Base-by-base conservation (phyloP, 2,797 vertebrate species). In the Chloroceryle inda region DNA sequence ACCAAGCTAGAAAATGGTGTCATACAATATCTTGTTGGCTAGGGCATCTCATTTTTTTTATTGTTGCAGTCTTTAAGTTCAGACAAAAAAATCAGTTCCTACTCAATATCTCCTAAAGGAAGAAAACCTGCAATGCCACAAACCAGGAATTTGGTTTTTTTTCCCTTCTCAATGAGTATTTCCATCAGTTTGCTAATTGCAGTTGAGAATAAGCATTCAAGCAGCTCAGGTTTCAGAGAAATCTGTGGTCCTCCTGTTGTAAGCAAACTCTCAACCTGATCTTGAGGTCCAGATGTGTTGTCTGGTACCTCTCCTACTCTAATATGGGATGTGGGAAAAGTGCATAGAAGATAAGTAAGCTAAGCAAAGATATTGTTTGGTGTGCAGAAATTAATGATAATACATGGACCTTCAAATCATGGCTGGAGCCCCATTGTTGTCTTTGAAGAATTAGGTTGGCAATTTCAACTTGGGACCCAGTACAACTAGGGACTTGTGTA, bases 251-350 rank as follows among this genome's bases (percentile, higher is more conserved):
- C 33, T 87, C 31, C 71, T 64, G 14, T 55, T 52, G 15, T 89
- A 27, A 50, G 63, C 4, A 2, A 66, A 11, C 45, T 27, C 21
- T 37, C 11, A 19, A 22, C 21, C 13, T 37, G 29, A 11, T 18
- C 31, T 63, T 0, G 0, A 56, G 29, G 26, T 66, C 47, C 2
- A 0, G 2, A 66, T 74, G 10, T 73, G 59, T 33, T 38, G 35
- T 76, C 37, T 59, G 40, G 10, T 68, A 23, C 66, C 37, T 47
- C 31, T 84, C 50, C 37, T 59, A 3, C 31, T 49, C 19, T 75
- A 16, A 14, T 31, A 24, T 0, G 0, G 31, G 72, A 7, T 47
- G 47, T 3, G 1, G 27, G 20, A 20, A 50, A 33, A 47, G 26
- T 14, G 47, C 1, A 0, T 33, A 12, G 33, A 69, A 74, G 40